phyloP scores from a whole-genome alignment of 2,113 vertebrate genomes.

The Nothobranchius kuhntae region DNA sequence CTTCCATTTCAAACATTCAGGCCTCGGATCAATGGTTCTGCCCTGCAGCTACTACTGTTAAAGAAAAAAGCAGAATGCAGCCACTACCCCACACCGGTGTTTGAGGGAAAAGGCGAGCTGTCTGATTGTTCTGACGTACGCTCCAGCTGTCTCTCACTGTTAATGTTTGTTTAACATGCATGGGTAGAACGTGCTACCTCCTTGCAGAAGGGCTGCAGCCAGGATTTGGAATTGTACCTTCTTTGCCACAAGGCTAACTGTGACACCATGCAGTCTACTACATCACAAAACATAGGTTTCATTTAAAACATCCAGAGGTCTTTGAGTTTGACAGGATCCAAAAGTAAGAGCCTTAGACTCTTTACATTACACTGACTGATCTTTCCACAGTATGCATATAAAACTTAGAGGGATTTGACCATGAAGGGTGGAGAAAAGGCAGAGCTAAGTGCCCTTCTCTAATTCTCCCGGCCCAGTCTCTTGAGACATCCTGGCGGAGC shows the following conservation, averaged over 20 bases:
- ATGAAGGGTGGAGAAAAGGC: slow-evolving; percentile 45
- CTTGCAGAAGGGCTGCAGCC: too few relatives aligned
- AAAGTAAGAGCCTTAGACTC: slow-evolving; percentile 20
- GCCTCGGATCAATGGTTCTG: slow-evolving; percentile 59
- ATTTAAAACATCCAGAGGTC: slow-evolving; percentile 10
- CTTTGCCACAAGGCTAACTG: too few relatives aligned
- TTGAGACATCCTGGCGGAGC: slow-evolving; percentile 49
- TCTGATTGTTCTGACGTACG: slow-evolving; percentile 14
- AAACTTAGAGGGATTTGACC: slow-evolving; percentile 42
- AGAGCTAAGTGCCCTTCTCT: slow-evolving; percentile 66
- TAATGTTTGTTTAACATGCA: too few relatives aligned
- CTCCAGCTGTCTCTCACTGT: neutral
- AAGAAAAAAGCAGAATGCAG: slow-evolving; percentile 34
- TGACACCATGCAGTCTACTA: too few relatives aligned
- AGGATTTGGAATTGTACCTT: too few relatives aligned
- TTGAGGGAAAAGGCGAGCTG: slow-evolving; percentile 14
- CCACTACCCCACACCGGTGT: slow-evolving; percentile 11
- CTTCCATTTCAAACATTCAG: slow-evolving; percentile 71
- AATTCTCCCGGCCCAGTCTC: slow-evolving; percentile 61
- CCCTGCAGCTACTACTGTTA: slow-evolving; percentile 57
- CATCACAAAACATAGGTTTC: too few relatives aligned
- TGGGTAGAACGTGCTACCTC: too few relatives aligned
- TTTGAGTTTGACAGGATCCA: slow-evolving; percentile 34
- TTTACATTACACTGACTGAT: slow-evolving; percentile 39
- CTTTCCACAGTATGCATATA: slow-evolving; percentile 42